Evolutionary conservation across 2,113 vertebrate genomes (phyloP).

Genomic region (Numida meleagris): DNA sequence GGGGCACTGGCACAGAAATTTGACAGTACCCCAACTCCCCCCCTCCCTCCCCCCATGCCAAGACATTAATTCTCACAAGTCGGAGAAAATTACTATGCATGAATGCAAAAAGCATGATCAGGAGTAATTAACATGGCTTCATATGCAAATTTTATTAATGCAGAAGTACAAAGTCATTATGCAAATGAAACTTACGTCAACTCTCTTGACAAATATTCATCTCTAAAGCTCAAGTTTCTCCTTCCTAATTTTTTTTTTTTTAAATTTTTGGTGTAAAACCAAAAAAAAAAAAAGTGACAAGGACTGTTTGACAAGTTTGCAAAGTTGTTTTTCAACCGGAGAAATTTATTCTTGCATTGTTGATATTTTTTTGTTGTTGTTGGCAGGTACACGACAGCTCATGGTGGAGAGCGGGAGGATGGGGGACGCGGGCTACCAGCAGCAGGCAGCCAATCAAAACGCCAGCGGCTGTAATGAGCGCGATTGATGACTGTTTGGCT

Average conservation of each 20-base stretch:
- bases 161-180: conserved; percentile 99
- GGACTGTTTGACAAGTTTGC: conserved; percentile 84
- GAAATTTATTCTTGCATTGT: conserved; percentile 81
- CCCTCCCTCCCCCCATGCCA: conserved; percentile 83
- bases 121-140: conserved; percentile 99
- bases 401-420: conserved; percentile 75
- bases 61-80: conserved; percentile 99
- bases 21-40: conserved; percentile 78
- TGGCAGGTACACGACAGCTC: conserved; percentile 84
- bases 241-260: conserved; percentile 81
- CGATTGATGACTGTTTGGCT: conserved; percentile 98
- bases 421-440: conserved; percentile 77
- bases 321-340: conserved; percentile 87
- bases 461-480: conserved; percentile 87
- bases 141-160: conserved; percentile 99
- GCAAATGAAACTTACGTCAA: conserved; percentile 98
- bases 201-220: conserved; percentile 99
- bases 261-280: conserved; percentile 66
- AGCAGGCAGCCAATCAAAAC: conserved; percentile 89
- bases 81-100: conserved; percentile 99
- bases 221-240: conserved; percentile 92
- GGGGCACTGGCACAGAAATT: conserved; percentile 80
- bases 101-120: conserved; percentile 99
- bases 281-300: conserved; percentile 57
- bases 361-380: conserved; percentile 73